Evolutionary conservation across 2,888 invertebrate genomes (phyloP).

Genomic region (Linyphia triangularis): DNA sequence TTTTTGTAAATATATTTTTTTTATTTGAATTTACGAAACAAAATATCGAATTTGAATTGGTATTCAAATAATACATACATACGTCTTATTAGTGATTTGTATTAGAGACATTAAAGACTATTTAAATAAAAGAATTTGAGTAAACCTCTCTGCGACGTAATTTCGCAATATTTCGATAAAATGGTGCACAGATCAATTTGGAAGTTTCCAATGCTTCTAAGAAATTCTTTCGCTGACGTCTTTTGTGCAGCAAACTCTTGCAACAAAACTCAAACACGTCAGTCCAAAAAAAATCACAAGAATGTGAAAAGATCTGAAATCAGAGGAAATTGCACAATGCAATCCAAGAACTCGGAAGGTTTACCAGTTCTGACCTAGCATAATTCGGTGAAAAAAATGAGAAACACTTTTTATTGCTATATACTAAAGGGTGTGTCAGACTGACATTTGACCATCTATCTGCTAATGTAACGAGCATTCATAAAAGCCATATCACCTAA

Average conservation of each 20-base stretch:
- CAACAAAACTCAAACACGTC: constrained; percentile 3
- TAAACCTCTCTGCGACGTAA: too few relatives aligned
- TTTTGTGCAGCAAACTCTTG: constrained; percentile 23
- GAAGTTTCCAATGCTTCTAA: background rate
- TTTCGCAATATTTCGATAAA: too few relatives aligned
- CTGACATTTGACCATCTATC: constrained; percentile 70
- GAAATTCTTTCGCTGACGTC: background rate
- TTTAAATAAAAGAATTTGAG: too few relatives aligned
- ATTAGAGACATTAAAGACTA: too few relatives aligned
- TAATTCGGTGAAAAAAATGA: constrained; percentile 18
- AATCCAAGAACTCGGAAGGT: constrained; percentile 1
- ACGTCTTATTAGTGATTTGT: too few relatives aligned
- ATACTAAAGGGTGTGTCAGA: constrained; percentile 49
- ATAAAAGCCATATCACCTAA: constrained; percentile 18
- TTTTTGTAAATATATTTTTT: too few relatives aligned
- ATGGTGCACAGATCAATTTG: too few relatives aligned
- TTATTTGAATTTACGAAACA: too few relatives aligned
- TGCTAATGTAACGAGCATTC: constrained; percentile 59
- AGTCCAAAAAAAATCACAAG: constrained; percentile 23
- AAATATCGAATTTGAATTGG: too few relatives aligned
- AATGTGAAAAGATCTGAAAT: constrained; percentile 11
- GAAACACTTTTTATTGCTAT: constrained; percentile 5
- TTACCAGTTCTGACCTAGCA: constrained; percentile 39
- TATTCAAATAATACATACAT: too few relatives aligned
- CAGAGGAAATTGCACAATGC: constrained; percentile 38